Percentiles rank a stretch among this genome's conserved stretches.
These are phyloP conservation scores for Danio aesculapii DNA, from an alignment of 2,797 vertebrate genomes.

Conservation along the genomic window DNA sequence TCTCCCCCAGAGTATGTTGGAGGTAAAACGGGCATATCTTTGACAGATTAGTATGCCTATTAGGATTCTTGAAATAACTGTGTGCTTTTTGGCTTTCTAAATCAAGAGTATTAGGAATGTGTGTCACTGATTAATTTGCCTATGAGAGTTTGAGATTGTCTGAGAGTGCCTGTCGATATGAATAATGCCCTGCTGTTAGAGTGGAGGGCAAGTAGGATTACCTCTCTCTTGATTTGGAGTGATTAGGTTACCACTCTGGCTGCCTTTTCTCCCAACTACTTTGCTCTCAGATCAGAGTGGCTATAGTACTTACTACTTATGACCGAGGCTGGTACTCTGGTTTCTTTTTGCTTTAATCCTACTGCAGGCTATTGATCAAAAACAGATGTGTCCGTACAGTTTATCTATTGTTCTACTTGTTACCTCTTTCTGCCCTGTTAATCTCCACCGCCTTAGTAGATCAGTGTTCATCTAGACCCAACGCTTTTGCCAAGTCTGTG, in stretches of 20 bases:
- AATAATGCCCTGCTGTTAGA: constrained; percentile 37
- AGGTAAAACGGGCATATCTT: constrained; percentile 25
- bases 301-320: constrained; percentile 65
- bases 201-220: constrained; percentile 59
- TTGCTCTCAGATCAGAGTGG: constrained; percentile 58
- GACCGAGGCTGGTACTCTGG: constrained; percentile 64
- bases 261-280: constrained; percentile 51
- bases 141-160: constrained; percentile 27
- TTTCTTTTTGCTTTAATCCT: constrained; percentile 65
- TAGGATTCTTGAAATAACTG: constrained; percentile 49
- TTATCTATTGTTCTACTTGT: constrained; percentile 75
- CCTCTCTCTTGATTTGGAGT: constrained; percentile 55
- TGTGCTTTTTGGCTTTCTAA: constrained; percentile 33
- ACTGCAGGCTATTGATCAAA: constrained; percentile 68
- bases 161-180: constrained; percentile 41
- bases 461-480: constrained; percentile 58
- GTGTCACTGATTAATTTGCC: constrained; percentile 47
- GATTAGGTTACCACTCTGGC: constrained; percentile 66
- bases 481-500: constrained; percentile 39
- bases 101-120: constrained; percentile 48
- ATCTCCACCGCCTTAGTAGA: constrained; percentile 53
- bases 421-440: constrained; percentile 60
- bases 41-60: constrained; percentile 37
- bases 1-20: background rate
- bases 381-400: constrained; percentile 76